Base-by-base conservation (phyloP, 2,113 vertebrate species). In the Indri indri region DNA sequence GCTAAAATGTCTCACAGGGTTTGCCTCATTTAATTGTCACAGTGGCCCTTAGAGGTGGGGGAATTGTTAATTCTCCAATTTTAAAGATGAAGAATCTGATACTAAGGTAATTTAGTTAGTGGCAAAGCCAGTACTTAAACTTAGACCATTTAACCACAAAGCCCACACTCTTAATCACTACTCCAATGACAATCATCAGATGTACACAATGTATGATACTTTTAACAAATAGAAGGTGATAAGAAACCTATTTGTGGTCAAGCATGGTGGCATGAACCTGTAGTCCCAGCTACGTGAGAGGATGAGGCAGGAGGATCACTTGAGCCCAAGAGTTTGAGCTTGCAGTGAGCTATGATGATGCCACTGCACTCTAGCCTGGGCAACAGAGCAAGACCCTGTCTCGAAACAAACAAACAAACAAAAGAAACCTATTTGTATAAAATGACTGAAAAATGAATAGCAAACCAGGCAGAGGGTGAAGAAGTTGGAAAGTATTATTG, bases 11-110 rank as follows among this genome's bases (percentile, higher is more conserved):
- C 32, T 95, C 80, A 84, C 6, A 88, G 18, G 11, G 54, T 97
- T 94, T 93, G 61, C 71, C 82, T 88, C 57, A 90, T 87, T 90
- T 93, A 91, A 93, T 88, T 18, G 16, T 77, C 32, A 76, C 2
- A 91, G 65, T 32, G 92, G 45, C 47, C 18, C 14, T 93, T 73
- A 40, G 37, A 92, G 23, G 57, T 42, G 89, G 34, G 37, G 13
- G 9, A 88, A 50, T 22, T 84, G 9, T 90, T 85, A 88, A 85
- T 70, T 92, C 16, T 90, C 73, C 18, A 80, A 47, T 79, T 96
- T 76, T 79, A 91, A 90, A 95, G 57, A 94, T 40, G 34, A 92
- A 71, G 63, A 95, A 81, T 84, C 23, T 91, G 76, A 92, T 37
- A 90, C 13, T 76, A 84, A 96, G 32, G 23, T 95, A 42, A 97